Evolutionary conservation across 1,140 invertebrate genomes (phyloP), one percentile per base, ranked within the genome.

Genomic region (Potamilus streckersoni): DNA sequence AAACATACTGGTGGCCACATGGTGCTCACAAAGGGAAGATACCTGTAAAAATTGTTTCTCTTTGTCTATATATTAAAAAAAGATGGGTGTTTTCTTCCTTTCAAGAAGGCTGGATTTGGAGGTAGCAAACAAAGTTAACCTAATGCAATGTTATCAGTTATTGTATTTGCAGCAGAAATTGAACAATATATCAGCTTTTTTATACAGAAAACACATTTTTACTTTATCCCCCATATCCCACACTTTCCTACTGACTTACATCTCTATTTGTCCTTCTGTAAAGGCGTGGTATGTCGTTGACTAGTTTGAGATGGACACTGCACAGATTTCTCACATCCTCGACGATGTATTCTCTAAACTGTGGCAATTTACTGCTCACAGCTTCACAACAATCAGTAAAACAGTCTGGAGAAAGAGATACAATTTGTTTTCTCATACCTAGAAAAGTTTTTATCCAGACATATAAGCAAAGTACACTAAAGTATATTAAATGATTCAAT

Each of bases 181-280:
- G 27, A 31, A 31, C 27, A 49, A 49, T 49, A 49, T 11, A 49
- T 49, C 0, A 8, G 0, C 0, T 49, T 49, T 49, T 49, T 49
- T 8, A 11, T 49, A 49, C 11, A 11, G 38, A 49, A 49, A 49
- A 49, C 38, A 49, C 6, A 49, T 49, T 49, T 31, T 49, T 49
- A 49, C 11, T 49, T 49, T 49, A 49, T 49, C 38, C 38, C 11
- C 38, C 38, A 49, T 0, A 49, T 8, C 38, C 63, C 3, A 71
- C 11, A 61, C 19, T 72, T 55, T 20, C 31, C 20, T 49, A 76
- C 66, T 57, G 15, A 78, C 82, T 79, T 74, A 91, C 90, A 81
- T 95, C 96, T 81, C 96, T 92, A 89, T 98, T 98, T 0, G 97
- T 99, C 86, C 96, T 93, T 83, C 97, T 92, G 89, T 97, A 99